phyloP scores from a whole-genome alignment of 64 coral and sea anemone species.

The Cladopsammia gracilis region DNA sequence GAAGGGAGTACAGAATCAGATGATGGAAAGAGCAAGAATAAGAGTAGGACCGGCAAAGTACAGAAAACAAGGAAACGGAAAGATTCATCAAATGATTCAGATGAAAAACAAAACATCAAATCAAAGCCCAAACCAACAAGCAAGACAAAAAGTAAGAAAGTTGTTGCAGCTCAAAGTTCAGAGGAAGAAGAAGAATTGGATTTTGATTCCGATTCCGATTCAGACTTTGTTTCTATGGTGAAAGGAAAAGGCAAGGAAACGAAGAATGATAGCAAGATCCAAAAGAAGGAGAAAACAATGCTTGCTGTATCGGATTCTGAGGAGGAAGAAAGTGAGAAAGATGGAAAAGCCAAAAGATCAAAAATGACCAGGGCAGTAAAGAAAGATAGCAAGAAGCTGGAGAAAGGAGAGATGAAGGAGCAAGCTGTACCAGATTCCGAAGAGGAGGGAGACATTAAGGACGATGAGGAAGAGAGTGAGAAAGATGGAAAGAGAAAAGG shows the following conservation, averaged over 20 bases:
- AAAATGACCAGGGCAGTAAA: background rate
- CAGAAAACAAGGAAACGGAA: background rate
- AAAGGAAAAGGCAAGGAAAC: background rate
- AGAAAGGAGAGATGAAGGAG: background rate
- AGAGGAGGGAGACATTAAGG: too few relatives aligned
- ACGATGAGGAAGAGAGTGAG: background rate
- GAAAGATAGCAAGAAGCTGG: background rate
- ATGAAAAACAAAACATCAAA: background rate
- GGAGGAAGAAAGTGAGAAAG: background rate
- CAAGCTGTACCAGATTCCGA: background rate
- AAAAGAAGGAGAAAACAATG: background rate
- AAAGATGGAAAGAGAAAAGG: background rate
- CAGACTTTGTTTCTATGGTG: slow-evolving; percentile 42
- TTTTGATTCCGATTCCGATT: background rate
- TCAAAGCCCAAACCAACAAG: background rate
- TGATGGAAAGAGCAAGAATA: background rate
- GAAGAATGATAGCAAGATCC: background rate
- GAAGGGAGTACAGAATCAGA: background rate
- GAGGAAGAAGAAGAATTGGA: background rate
- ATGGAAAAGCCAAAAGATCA: background rate
- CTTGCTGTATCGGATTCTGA: slow-evolving; percentile 34
- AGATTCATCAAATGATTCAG: background rate
- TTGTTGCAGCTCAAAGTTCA: background rate
- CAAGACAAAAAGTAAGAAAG: slow-evolving; percentile 9
- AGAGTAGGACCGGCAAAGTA: background rate